A percentile compares a stretch with the other conserved stretches of the same genome.
phyloP scores from a whole-genome alignment of 2,797 vertebrate genomes.

The Galagoides demidoff region DNA sequence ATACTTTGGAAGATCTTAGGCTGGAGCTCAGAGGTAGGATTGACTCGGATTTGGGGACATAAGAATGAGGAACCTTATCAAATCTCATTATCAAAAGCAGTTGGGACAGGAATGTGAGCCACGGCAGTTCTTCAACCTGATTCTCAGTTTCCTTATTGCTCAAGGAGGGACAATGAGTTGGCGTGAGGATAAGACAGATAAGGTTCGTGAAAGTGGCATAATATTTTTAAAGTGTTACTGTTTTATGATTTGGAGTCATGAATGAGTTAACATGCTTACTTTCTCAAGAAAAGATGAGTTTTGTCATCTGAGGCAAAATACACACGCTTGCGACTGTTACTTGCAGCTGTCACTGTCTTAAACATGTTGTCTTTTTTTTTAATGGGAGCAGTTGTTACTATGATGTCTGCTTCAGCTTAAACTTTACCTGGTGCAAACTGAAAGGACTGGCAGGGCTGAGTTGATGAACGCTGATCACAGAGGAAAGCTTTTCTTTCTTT shows the following conservation, averaged over 20 bases:
- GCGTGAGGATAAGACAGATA: not conserved
- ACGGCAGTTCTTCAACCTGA: not conserved
- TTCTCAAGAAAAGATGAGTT: not conserved
- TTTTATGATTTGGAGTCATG: not conserved
- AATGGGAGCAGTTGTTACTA: not conserved
- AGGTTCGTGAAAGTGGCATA: not conserved
- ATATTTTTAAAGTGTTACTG: not conserved
- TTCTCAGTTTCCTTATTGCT: not conserved
- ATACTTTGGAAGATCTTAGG: not conserved
- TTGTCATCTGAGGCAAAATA: constrained; percentile 24
- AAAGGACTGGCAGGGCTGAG: not conserved
- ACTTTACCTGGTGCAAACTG: not conserved
- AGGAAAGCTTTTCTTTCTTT: not conserved
- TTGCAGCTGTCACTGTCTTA: constrained; percentile 6
- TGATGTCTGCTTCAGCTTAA: constrained; percentile 15
- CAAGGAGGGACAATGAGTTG: not conserved
- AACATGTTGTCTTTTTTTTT: not conserved
- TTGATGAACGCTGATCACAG: not conserved
- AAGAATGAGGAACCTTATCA: not conserved
- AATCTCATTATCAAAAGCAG: not conserved
- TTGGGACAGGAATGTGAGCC: not conserved
- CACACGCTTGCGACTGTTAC: not conserved
- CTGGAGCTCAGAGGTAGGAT: not conserved
- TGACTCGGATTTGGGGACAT: not conserved
- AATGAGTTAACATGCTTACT: not conserved